A percentile compares a stretch with the other conserved stretches of the same genome.
Conservation (phyloP, 1,140 invertebrate species). For the Intoshia linei region DNA sequence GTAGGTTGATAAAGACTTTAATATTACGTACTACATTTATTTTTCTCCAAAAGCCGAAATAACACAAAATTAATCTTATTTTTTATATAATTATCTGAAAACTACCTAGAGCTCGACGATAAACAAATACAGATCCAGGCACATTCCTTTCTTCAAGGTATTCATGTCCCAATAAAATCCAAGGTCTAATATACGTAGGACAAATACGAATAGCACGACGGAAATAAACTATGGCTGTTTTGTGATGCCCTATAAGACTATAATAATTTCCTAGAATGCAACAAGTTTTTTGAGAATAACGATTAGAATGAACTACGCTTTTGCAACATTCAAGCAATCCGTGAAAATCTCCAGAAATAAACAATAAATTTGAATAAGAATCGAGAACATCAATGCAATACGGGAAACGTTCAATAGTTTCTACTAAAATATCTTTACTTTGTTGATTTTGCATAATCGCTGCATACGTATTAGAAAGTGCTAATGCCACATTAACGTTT, state of each 20-base stretch:
- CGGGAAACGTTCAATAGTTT: too few relatives aligned
- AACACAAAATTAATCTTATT: not conserved
- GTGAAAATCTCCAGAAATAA: too few relatives aligned
- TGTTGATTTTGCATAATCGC: too few relatives aligned
- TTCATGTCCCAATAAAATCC: slow-evolving; percentile 92
- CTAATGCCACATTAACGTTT: too few relatives aligned
- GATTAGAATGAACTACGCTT: too few relatives aligned
- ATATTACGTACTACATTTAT: not conserved
- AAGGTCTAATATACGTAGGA: slow-evolving; percentile 61
- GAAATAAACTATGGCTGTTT: slow-evolving; percentile 79
- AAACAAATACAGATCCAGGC: slow-evolving; percentile 74
- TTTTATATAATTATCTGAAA: not conserved
- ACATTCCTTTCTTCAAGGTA: slow-evolving; percentile 96
- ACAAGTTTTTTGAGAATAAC: too few relatives aligned
- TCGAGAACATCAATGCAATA: too few relatives aligned
- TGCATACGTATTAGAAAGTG: too few relatives aligned
- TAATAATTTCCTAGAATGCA: slow-evolving; percentile 79
- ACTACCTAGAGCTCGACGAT: slow-evolving; percentile 64
- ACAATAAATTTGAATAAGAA: too few relatives aligned
- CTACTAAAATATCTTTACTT: too few relatives aligned
- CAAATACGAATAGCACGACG: slow-evolving; percentile 67
- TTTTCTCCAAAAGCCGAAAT: not conserved
- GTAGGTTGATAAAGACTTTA: not conserved
- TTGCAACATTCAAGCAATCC: too few relatives aligned
- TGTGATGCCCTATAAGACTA: slow-evolving; percentile 66